These are phyloP conservation scores for Bilobella aurantiaca DNA, from an alignment of 1,140 invertebrate genomes.

Conservation along the genomic window DNA sequence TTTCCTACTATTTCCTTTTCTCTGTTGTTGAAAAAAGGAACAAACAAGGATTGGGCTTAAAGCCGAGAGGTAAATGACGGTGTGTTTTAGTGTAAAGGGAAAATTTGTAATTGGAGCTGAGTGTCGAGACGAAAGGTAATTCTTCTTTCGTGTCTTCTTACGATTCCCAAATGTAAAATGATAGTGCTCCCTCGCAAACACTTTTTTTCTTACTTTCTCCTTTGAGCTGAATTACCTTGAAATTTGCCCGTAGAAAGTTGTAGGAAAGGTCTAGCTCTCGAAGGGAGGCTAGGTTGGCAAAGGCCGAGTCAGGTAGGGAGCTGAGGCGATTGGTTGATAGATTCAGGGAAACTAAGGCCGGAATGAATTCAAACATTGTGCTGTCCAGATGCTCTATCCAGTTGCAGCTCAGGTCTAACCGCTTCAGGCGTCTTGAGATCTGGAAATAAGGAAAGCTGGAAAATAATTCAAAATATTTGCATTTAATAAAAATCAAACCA, in stretches of 20 bases:
- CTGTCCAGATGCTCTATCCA: constrained; percentile 75
- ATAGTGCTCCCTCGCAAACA: too few species aligned
- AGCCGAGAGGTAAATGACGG: too few species aligned
- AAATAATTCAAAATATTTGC: too few species aligned
- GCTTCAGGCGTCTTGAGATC: constrained; percentile 35
- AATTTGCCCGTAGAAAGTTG: constrained; percentile 72
- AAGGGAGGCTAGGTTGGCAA: constrained; percentile 61
- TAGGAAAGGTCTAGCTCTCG: constrained; percentile 65
- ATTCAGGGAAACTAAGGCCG: constrained; percentile 64
- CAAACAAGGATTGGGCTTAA: neutral
- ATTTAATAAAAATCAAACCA: too few species aligned
- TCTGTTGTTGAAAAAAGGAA: neutral
- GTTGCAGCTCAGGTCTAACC: constrained; percentile 65
- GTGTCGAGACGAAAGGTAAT: too few species aligned
- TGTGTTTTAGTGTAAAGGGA: too few species aligned
- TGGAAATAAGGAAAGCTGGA: constrained; percentile 8
- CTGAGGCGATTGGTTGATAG: constrained; percentile 69
- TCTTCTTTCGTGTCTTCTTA: too few species aligned
- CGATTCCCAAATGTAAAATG: too few species aligned
- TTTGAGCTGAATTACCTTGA: constrained; percentile 47
- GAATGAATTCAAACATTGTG: constrained; percentile 70
- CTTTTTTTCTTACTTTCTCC: too few species aligned
- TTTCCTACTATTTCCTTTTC: neutral
- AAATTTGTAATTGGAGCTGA: constrained; percentile 1
- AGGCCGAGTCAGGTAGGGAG: constrained; percentile 77